These are phyloP conservation scores for Eurypyga helias DNA, from an alignment of 2,113 vertebrate species.

Conservation along the genomic window DNA sequence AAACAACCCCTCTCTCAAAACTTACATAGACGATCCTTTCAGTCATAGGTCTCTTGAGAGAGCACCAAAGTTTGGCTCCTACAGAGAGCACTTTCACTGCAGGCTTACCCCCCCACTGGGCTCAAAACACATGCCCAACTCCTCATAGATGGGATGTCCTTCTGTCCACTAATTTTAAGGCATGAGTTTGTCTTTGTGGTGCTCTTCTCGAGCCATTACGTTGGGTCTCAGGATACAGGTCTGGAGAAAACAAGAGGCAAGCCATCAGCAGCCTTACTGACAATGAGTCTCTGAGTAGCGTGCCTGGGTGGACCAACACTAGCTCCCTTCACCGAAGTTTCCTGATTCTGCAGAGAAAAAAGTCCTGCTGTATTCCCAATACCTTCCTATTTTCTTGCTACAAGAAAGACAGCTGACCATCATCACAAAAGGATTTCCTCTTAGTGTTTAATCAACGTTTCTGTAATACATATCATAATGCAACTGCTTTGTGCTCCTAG, in stretches of 20 bases:
- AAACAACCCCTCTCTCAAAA: background rate
- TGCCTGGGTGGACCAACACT: background rate
- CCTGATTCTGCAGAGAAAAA: background rate
- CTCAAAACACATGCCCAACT: background rate
- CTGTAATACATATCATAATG: background rate
- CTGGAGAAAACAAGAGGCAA: background rate
- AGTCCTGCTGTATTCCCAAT: background rate
- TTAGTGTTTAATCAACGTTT: background rate
- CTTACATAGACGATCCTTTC: background rate
- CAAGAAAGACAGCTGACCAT: background rate
- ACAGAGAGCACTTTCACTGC: background rate
- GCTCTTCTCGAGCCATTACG: background rate
- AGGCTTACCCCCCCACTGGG: fast-evolving
- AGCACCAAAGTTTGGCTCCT: background rate
- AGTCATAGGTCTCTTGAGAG: background rate
- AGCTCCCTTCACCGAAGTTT: background rate
- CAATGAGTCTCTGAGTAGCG: background rate
- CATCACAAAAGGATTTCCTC: background rate
- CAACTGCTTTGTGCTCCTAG: background rate
- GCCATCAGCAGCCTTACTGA: background rate
- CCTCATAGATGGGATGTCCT: background rate
- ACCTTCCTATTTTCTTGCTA: background rate
- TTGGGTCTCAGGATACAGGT: background rate
- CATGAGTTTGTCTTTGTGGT: background rate
- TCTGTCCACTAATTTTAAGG: background rate